phyloP scores from a whole-genome alignment of 23 tunicate species.

The Halocynthia roretzi region DNA sequence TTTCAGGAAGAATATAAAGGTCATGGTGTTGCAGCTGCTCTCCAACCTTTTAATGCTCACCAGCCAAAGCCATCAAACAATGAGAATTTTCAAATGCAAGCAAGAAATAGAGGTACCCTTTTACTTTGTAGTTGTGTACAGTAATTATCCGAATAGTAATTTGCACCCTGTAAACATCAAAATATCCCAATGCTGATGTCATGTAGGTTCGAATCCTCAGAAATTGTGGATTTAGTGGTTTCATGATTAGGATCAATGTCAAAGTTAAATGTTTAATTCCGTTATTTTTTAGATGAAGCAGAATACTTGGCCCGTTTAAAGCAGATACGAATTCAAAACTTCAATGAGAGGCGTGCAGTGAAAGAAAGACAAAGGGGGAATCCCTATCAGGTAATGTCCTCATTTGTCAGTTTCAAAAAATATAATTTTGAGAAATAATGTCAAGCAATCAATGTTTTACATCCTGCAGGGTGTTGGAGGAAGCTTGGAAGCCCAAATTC shows the following conservation, averaged over 20 bases:
- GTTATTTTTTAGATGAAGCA: constrained; percentile 17
- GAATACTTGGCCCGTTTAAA: constrained; percentile 47
- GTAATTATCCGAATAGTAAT: background rate
- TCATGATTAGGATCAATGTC: no score
- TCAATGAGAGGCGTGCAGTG: constrained; percentile 59
- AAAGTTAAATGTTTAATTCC: no score
- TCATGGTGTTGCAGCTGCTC: constrained; percentile 75
- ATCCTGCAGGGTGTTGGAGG: constrained; percentile 1
- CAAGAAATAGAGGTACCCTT: no score
- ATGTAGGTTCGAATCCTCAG: no score
- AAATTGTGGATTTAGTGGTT: no score
- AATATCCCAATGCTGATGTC: no score
- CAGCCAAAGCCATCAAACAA: constrained; percentile 4
- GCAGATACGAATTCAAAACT: constrained; percentile 76
- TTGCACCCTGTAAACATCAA: no score
- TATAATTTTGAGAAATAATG: background rate
- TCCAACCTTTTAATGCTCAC: constrained; percentile 50
- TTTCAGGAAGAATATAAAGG: background rate
- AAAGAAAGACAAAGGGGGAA: constrained; percentile 27
- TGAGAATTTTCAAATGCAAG: background rate
- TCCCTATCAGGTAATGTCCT: constrained; percentile 35
- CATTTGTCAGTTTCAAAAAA: background rate
- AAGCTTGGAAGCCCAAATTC: background rate
- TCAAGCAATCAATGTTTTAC: background rate
- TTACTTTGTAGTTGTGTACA: no score